phyloP scores from a whole-genome alignment of 1,140 invertebrate genomes.

The Phthorimaea operculella region DNA sequence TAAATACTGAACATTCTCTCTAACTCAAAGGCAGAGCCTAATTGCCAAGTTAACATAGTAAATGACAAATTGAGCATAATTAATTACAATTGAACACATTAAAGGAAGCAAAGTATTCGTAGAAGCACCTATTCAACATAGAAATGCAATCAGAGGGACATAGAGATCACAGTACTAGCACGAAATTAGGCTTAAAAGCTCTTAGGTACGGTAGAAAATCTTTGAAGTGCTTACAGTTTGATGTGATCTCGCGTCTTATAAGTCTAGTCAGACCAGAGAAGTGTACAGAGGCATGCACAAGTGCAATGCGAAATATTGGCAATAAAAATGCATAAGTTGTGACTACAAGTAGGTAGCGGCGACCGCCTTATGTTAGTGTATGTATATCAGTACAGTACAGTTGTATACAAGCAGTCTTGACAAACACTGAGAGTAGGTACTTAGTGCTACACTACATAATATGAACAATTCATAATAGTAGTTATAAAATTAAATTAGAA shows the following conservation, averaged over 20 bases:
- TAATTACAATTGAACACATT: slow-evolving; percentile 58
- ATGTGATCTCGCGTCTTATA: slow-evolving; percentile 23
- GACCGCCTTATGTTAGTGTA: slow-evolving; percentile 45
- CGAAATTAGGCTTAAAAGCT: too few relatives aligned
- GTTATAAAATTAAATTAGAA: slow-evolving; percentile 55
- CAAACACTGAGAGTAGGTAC: slow-evolving; percentile 66
- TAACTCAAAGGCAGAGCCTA: too few relatives aligned
- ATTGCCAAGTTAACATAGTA: neutral
- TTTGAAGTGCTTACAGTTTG: neutral
- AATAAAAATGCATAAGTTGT: slow-evolving; percentile 66
- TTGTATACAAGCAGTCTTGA: slow-evolving; percentile 67
- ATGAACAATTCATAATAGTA: slow-evolving; percentile 42
- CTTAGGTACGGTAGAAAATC: too few relatives aligned
- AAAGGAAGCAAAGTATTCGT: slow-evolving; percentile 52
- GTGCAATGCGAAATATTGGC: slow-evolving; percentile 56
- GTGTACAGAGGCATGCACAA: slow-evolving; percentile 17
- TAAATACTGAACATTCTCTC: too few relatives aligned
- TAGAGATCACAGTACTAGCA: neutral
- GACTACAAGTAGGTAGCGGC: slow-evolving; percentile 53
- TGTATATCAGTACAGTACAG: slow-evolving; percentile 60
- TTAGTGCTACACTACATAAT: slow-evolving; percentile 51
- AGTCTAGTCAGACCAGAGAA: slow-evolving; percentile 49
- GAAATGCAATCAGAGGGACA: slow-evolving; percentile 18
- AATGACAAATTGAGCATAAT: slow-evolving; percentile 41
- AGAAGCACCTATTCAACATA: slow-evolving; percentile 27